Evolutionary conservation across 1,140 invertebrate species (phyloP).

Genomic region (Apis florea): DNA sequence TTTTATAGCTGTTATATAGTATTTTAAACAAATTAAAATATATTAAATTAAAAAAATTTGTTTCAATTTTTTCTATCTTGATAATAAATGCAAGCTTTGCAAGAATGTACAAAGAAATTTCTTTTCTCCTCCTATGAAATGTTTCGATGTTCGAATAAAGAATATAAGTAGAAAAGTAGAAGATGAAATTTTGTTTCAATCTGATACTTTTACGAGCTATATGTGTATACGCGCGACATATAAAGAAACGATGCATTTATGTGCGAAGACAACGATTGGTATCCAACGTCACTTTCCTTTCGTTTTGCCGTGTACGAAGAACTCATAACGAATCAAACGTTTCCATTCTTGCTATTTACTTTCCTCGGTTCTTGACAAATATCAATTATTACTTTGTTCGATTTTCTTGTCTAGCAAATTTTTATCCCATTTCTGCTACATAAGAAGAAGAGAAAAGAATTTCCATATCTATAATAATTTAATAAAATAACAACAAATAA

Average conservation of each 20-base stretch:
- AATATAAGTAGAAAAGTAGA: background rate
- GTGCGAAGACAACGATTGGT: slow-evolving; percentile 2
- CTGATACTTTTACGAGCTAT: slow-evolving; percentile 1
- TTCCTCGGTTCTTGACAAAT: background rate
- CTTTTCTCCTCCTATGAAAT: background rate
- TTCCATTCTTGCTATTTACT: slow-evolving; percentile 22
- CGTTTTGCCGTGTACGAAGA: slow-evolving; percentile 23
- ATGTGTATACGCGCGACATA: background rate
- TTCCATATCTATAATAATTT: background rate
- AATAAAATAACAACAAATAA: too few species aligned
- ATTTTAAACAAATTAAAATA: too few species aligned
- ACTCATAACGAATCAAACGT: slow-evolving; percentile 25
- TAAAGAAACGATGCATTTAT: slow-evolving; percentile 22
- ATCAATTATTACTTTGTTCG: slow-evolving; percentile 12
- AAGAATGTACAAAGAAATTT: background rate
- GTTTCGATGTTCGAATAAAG: too few species aligned
- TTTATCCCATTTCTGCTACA: background rate
- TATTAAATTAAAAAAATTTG: too few species aligned
- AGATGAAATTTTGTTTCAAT: background rate
- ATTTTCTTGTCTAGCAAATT: background rate
- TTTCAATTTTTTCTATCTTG: background rate
- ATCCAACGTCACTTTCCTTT: slow-evolving; percentile 16
- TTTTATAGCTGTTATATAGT: too few species aligned
- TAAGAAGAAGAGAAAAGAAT: background rate
- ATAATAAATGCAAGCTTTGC: background rate